Base-by-base conservation (phyloP, 2,113 vertebrate species). In the Colinus virginianus region DNA sequence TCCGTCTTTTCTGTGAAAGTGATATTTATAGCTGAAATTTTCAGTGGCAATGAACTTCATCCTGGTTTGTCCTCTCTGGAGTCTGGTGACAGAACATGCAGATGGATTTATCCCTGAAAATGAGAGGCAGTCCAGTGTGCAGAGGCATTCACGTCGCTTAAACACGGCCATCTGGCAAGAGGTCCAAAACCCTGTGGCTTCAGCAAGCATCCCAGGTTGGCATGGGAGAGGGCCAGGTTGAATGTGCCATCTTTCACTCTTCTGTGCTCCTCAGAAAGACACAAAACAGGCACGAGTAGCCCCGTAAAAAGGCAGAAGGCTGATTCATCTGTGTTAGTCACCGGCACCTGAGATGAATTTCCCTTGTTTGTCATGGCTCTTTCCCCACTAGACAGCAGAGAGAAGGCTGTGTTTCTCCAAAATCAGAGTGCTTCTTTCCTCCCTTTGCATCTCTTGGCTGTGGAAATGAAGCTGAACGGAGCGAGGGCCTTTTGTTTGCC, bases 201-300 rank as follows among this genome's bases (percentile, higher is more conserved):
- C 78, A 25, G 22, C 85, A 84, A 11, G 13, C 23, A 12, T 42
- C 28, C 42, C 14, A 83, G 77, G 21, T 43, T 5, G 3, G 45
- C 55, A 20, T 13, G 7, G 21, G 42, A 74, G 23, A 6, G 56
- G 46, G 38, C 23, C 30, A 25, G 10, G 34, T 51, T 69, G 58
- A 58, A 38, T 28, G 18, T 0, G 0, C 25, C 0, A 0, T 69
- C 48, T 68, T 64, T 36, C 72, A 56, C 43, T 17, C 32, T 66
- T 26, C 36, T 67, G 30, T 3, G 15, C 64, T 38, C 23, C 7
- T 7, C 4, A 2, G 56, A 55, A 84, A 83, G 77, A 16, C 22
- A 6, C 19, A 28, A 32, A 34, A 5, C 49, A 45, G 26, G 3
- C 2, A 34, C 11, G 46, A 53, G 32, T 32, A 7, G 1, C 25